These are phyloP conservation scores for Pediacus dermestoides DNA, from an alignment of 2,888 invertebrate genomes.

Conservation along the genomic window DNA sequence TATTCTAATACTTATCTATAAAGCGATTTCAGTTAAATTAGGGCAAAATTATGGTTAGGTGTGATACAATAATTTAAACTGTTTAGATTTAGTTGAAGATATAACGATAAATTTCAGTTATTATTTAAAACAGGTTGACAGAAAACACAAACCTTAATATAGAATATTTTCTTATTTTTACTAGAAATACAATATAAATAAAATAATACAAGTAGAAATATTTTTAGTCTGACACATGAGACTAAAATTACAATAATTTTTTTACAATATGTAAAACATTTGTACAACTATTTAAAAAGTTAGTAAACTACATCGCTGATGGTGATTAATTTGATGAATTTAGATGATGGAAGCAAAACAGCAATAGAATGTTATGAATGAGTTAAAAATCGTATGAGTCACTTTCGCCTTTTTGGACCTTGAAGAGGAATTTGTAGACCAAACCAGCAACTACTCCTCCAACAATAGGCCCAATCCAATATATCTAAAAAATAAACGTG, in stretches of 20 bases:
- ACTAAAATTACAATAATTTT: constrained; percentile 10
- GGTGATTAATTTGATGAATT: not conserved
- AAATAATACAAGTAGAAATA: constrained; percentile 5
- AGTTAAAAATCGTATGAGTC: constrained; percentile 76
- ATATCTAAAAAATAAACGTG: constrained; percentile 57
- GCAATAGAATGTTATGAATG: constrained; percentile 1
- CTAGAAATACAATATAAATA: constrained; percentile 1
- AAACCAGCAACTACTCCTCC: constrained; percentile 57
- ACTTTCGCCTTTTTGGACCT: constrained; percentile 67
- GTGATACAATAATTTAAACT: too few relatives aligned
- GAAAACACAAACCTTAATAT: too few relatives aligned
- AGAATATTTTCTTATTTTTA: constrained; percentile 5
- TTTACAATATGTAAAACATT: constrained; percentile 22
- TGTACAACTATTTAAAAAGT: constrained; percentile 12
- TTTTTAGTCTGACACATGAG: constrained; percentile 9
- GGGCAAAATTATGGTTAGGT: too few relatives aligned
- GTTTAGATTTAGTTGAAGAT: too few relatives aligned
- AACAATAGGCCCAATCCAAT: constrained; percentile 62
- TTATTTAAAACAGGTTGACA: too few relatives aligned
- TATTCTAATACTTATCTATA: too few relatives aligned
- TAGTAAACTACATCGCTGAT: constrained; percentile 8
- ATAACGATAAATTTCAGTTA: too few relatives aligned
- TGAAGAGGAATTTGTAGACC: constrained; percentile 56
- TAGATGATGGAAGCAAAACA: not conserved
- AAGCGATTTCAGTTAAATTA: too few relatives aligned